A percentile compares a stretch with the other conserved stretches of the same genome.
phyloP scores from a whole-genome alignment of 2,113 vertebrate species.

The Cygnus atratus region DNA sequence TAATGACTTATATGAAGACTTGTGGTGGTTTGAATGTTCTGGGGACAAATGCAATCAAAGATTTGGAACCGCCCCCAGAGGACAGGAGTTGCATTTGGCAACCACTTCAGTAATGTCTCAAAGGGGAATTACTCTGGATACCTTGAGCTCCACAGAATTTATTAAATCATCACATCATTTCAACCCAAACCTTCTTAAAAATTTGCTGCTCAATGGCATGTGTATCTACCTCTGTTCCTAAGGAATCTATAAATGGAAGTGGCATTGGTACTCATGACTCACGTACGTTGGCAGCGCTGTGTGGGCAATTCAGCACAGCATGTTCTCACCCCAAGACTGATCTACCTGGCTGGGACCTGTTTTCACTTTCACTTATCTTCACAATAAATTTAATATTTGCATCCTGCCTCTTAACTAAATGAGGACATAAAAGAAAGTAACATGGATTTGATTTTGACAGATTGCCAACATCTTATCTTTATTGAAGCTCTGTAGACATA shows the following conservation, averaged over 20 bases:
- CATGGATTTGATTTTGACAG: neutral
- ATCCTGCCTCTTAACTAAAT: neutral
- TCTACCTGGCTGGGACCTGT: constrained; percentile 33
- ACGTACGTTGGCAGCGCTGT: constrained; percentile 44
- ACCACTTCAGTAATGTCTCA: neutral
- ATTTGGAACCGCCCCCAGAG: neutral
- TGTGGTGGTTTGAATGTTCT: neutral
- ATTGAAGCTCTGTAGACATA: neutral
- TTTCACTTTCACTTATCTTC: neutral
- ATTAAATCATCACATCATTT: neutral
- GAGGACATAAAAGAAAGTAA: neutral
- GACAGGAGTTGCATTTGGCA: neutral
- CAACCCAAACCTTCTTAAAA: neutral
- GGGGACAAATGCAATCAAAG: neutral
- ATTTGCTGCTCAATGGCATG: neutral
- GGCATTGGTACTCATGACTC: constrained; percentile 41
- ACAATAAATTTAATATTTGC: neutral
- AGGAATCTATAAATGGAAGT: constrained; percentile 58
- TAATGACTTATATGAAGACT: neutral
- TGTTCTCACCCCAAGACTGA: constrained; percentile 16
- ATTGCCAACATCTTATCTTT: neutral
- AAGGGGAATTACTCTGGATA: neutral
- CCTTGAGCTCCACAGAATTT: neutral
- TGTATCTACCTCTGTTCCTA: constrained; percentile 29
- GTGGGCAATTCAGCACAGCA: constrained; percentile 49